Evolutionary conservation across 1,140 invertebrate genomes (phyloP).

Genomic region (Rhagoletis zephyria): DNA sequence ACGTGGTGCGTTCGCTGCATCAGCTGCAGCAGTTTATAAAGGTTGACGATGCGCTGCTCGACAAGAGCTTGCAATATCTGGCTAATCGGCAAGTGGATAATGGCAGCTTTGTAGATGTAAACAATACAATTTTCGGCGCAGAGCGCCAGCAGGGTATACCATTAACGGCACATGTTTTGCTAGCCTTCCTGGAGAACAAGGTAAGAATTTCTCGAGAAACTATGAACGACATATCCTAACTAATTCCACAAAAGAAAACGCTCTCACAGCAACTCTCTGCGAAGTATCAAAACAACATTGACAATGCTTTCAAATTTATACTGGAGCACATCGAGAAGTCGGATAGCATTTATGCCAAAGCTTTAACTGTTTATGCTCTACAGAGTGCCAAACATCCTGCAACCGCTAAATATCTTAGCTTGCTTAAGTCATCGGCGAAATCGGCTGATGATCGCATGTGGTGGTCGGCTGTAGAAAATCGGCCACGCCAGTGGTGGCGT

Average conservation of each 20-base stretch:
- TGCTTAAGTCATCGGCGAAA: constrained; percentile 62
- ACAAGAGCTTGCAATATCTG: constrained; percentile 85
- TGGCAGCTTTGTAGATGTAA: constrained; percentile 88
- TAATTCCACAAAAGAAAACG: background rate
- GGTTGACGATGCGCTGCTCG: constrained; percentile 83
- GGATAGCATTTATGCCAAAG: constrained; percentile 81
- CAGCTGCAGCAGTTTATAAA: constrained; percentile 86
- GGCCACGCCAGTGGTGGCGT: constrained; percentile 76
- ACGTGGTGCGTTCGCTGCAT: constrained; percentile 89
- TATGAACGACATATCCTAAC: background rate
- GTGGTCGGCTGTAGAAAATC: constrained; percentile 77
- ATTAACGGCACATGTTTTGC: constrained; percentile 84
- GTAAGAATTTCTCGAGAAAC: background rate
- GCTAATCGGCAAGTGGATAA: constrained; percentile 82
- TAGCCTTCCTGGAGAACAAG: constrained; percentile 85
- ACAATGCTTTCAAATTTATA: constrained; percentile 74
- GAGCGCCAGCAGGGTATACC: constrained; percentile 74
- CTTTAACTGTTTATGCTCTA: constrained; percentile 84
- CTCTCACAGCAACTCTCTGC: background rate
- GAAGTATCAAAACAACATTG: constrained; percentile 57
- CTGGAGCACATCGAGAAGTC: constrained; percentile 75
- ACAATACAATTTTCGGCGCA: constrained; percentile 82
- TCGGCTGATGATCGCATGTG: constrained; percentile 67
- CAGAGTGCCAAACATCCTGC: constrained; percentile 80
- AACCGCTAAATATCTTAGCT: constrained; percentile 60